A percentile compares a stretch with the other conserved stretches of the same genome.
These are phyloP conservation scores for Phallusia fumigata DNA, from an alignment of 23 tunicate species.

Conservation along the genomic window DNA sequence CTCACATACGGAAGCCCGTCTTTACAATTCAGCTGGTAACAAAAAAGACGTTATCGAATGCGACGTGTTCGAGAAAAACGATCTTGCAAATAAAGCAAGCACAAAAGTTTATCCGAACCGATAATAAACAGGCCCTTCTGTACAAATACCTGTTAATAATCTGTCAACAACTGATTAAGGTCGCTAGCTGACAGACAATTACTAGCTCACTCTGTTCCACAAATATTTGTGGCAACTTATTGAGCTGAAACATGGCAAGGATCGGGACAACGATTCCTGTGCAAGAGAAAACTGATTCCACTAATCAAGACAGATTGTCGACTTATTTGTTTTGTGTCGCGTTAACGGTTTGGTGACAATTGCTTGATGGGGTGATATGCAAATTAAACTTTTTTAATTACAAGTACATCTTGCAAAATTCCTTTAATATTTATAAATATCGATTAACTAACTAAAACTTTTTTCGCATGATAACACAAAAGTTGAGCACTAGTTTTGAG, in stretches of 20 bases:
- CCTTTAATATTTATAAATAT: too few species aligned
- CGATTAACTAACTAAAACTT: too few species aligned
- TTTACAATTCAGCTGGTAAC: too few species aligned
- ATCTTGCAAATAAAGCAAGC: too few species aligned
- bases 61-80: too few species aligned
- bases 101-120: neutral
- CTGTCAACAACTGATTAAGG: conserved; percentile 2
- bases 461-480: too few species aligned
- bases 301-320: neutral
- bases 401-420: too few species aligned
- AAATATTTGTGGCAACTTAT: neutral
- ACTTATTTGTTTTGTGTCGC: neutral
- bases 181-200: neutral
- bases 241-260: neutral
- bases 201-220: neutral
- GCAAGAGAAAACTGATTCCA: neutral
- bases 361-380: neutral
- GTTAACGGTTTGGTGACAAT: neutral
- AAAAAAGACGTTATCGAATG: too few species aligned
- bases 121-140: neutral
- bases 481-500: too few species aligned
- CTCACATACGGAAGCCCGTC: too few species aligned
- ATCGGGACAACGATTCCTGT: too few species aligned
- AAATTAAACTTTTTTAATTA: too few species aligned
- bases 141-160: neutral